A percentile compares a stretch with the other conserved stretches of the same genome.
Conservation (phyloP, 1,140 invertebrate genomes). For the Portunus trituberculatus region DNA sequence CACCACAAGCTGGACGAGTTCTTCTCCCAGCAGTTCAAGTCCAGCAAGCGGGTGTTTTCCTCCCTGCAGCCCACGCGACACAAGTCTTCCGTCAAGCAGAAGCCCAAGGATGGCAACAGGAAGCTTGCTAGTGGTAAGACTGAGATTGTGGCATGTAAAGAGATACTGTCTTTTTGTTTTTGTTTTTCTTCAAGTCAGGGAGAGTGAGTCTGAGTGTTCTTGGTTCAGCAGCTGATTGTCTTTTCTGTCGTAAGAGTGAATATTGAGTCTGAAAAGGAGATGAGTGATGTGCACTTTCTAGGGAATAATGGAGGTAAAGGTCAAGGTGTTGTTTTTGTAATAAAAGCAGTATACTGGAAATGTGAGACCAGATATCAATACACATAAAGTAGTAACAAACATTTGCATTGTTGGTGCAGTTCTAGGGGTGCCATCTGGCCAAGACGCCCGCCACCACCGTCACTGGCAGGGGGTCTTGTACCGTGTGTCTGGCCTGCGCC, state of each 20-base stretch:
- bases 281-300: no score
- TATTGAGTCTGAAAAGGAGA: no score
- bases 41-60: slow-evolving; percentile 93
- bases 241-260: no score
- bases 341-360: no score
- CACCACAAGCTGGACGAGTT: slow-evolving; percentile 98
- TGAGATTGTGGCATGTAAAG: neutral
- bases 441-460: slow-evolving; percentile 87
- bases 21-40: slow-evolving; percentile 97
- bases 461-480: slow-evolving; percentile 93
- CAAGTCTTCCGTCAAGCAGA: slow-evolving; percentile 78
- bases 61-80: slow-evolving; percentile 85
- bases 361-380: no score
- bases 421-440: slow-evolving; percentile 59
- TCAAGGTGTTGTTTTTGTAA: no score
- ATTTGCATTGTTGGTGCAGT: slow-evolving; percentile 41
- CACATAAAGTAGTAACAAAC: no score
- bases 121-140: slow-evolving; percentile 64
- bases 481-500: slow-evolving; percentile 87
- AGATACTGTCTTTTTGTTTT: no score
- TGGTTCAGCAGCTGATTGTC: no score
- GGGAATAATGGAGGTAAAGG: no score
- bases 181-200: no score
- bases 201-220: no score
- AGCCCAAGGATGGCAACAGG: slow-evolving; percentile 67